These are phyloP conservation scores for Pogonocherus hispidulus DNA, from an alignment of 2,888 invertebrate species.

Conservation along the genomic window DNA sequence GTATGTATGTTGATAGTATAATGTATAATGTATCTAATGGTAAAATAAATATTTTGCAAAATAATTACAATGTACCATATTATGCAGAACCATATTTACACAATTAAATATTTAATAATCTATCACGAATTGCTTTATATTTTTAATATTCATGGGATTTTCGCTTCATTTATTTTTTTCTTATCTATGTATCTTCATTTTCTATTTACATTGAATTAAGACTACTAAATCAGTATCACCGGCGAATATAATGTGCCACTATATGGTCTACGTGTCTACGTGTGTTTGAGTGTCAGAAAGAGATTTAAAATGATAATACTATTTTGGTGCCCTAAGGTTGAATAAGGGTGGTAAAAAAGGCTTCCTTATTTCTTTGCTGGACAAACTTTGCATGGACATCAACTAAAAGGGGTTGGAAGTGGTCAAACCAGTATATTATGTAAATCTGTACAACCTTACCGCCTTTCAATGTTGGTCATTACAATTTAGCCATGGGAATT, in stretches of 20 bases:
- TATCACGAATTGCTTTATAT: no score
- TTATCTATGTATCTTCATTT: no score
- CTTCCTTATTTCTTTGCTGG: constrained; percentile 51
- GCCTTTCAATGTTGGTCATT: constrained; percentile 50
- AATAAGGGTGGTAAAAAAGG: constrained; percentile 48
- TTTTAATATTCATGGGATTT: no score
- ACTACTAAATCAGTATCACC: no score
- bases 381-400: constrained; percentile 52
- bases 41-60: no score
- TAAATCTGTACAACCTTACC: constrained; percentile 56
- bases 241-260: constrained; percentile 2
- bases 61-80: no score
- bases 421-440: constrained; percentile 65
- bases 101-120: no score
- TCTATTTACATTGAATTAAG: no score
- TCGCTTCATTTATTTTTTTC: no score
- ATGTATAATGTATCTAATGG: no score
- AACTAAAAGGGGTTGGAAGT: constrained; percentile 57
- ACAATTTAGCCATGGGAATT: constrained; percentile 47
- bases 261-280: constrained; percentile 34
- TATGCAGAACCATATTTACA: no score
- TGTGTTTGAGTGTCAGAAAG: constrained; percentile 41
- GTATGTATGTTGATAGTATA: no score
- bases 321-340: constrained; percentile 51
- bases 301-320: constrained; percentile 56